A percentile compares a stretch with the other conserved stretches of the same genome.
Conservation (phyloP, 2,113 vertebrate species). For the Myiopsitta monachus region DNA sequence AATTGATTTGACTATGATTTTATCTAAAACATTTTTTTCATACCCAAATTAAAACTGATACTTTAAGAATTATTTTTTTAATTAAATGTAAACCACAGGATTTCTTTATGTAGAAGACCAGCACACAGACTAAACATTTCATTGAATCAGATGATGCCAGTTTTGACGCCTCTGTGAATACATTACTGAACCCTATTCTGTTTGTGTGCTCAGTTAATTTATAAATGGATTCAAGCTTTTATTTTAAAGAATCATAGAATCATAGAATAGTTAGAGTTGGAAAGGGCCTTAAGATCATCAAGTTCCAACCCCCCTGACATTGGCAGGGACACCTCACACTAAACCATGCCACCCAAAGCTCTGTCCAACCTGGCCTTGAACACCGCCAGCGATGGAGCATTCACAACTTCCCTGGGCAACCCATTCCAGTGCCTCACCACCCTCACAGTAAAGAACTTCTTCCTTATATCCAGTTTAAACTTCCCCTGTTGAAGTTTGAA, state of each 20-base stretch:
- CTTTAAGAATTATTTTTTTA: neutral
- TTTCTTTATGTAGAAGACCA: neutral
- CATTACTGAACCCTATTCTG: neutral
- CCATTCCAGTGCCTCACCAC: too few species aligned
- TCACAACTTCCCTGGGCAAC: too few species aligned
- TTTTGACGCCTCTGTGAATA: neutral
- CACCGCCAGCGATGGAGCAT: too few species aligned
- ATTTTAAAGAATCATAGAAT: neutral
- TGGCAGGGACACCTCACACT: too few species aligned
- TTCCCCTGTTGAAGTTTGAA: too few species aligned
- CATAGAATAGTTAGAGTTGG: too few species aligned
- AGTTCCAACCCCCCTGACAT: rapidly evolving
- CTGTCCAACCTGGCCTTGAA: too few species aligned
- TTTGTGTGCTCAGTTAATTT: neutral
- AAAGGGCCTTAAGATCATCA: too few species aligned
- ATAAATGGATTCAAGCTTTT: neutral
- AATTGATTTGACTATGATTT: neutral
- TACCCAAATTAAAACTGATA: neutral
- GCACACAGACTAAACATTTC: neutral
- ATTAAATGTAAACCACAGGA: neutral
- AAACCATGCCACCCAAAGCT: too few species aligned
- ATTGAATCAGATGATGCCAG: neutral
- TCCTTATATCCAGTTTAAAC: too few species aligned
- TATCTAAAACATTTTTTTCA: neutral
- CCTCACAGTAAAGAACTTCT: too few species aligned